Percentiles rank a stretch among this genome's conserved stretches.
Conservation (phyloP, 2,797 vertebrate species). For the Enteromius afrohamiltoni region DNA sequence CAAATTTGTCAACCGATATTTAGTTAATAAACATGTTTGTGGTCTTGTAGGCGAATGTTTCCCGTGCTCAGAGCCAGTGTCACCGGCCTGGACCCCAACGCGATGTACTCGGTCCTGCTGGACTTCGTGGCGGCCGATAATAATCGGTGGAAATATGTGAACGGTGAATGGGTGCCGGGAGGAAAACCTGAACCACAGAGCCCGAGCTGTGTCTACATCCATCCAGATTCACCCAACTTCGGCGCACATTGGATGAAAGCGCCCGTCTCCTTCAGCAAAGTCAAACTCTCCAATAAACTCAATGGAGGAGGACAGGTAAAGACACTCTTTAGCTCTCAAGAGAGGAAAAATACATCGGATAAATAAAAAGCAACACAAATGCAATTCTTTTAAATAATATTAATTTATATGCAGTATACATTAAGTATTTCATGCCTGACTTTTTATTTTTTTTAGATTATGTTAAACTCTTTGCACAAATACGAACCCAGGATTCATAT, state of each 20-base stretch:
- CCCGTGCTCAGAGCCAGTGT: constrained; percentile 80
- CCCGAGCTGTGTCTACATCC: constrained; percentile 85
- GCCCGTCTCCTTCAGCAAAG: constrained; percentile 84
- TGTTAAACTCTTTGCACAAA: constrained; percentile 85
- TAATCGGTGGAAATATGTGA: constrained; percentile 86
- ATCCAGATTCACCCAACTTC: constrained; percentile 84
- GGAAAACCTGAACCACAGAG: constrained; percentile 84
- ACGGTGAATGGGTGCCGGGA: constrained; percentile 84
- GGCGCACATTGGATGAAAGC: constrained; percentile 87
- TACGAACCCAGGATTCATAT: constrained; percentile 85
- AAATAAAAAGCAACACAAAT: not conserved
- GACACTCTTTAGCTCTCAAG: not conserved
- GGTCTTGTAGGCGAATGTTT: constrained; percentile 75
- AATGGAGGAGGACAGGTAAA: constrained; percentile 85
- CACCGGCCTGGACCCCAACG: constrained; percentile 80
- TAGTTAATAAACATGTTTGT: not conserved
- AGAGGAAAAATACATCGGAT: not conserved
- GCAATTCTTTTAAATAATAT: not conserved
- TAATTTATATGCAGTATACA: not conserved
- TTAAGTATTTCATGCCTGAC: not conserved
- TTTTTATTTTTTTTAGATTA: constrained; percentile 69
- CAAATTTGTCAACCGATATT: not conserved
- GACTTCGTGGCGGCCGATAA: constrained; percentile 84
- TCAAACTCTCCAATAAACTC: constrained; percentile 85
- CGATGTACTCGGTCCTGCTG: constrained; percentile 84